Evolutionary conservation across 2,113 vertebrate species (phyloP).

Genomic region (Podarcis raffonei): DNA sequence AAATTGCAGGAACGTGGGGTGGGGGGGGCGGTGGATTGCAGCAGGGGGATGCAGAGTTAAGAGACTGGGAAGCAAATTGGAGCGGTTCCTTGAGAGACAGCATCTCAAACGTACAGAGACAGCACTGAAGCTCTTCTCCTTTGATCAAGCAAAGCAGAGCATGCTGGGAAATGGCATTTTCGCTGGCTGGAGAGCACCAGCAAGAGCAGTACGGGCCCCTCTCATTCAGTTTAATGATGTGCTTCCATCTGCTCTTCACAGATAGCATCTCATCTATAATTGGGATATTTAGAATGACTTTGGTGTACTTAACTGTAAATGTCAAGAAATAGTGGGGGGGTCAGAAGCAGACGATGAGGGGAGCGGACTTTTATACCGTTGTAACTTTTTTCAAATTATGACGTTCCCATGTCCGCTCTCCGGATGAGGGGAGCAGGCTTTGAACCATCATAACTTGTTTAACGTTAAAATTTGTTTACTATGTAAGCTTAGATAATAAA

Average conservation of each 20-base stretch:
- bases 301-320: neutral
- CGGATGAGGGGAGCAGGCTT: too few relatives aligned
- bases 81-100: neutral
- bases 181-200: neutral
- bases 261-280: neutral
- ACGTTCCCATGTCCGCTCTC: too few relatives aligned
- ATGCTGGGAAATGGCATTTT: neutral
- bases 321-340: neutral
- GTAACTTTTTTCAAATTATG: too few relatives aligned
- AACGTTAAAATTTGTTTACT: too few relatives aligned
- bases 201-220: neutral
- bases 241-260: neutral
- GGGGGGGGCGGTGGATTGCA: neutral
- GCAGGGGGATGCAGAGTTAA: constrained; percentile 1
- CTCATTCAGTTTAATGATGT: neutral
- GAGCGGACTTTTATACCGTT: too few relatives aligned
- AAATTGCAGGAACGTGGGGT: neutral
- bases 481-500: too few relatives aligned
- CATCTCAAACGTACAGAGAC: fast-evolving
- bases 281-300: neutral
- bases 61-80: neutral
- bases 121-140: neutral
- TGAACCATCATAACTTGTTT: too few relatives aligned
- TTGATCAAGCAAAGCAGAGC: neutral
- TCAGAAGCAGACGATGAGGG: too few relatives aligned